Evolutionary conservation across 2,888 invertebrate species (phyloP).

Genomic region (Falcaria lacertinaria): DNA sequence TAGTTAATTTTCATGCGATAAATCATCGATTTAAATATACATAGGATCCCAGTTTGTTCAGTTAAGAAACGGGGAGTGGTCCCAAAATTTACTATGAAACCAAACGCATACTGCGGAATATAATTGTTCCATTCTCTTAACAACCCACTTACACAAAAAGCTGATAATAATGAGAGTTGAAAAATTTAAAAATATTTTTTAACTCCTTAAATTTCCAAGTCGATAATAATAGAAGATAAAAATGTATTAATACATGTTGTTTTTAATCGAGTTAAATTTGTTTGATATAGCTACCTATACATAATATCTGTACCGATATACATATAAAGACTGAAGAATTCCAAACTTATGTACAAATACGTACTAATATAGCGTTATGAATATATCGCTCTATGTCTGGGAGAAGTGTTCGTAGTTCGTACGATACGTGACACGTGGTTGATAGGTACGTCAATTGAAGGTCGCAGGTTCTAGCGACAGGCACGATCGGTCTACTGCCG

Average conservation of each 20-base stretch:
- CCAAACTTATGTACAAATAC: constrained; percentile 63
- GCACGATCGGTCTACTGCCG: constrained; percentile 47
- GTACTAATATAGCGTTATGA: constrained; percentile 34
- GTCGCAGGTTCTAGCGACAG: constrained; percentile 33
- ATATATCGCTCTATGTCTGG: constrained; percentile 3
- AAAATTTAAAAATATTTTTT: constrained; percentile 27
- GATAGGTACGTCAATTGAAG: constrained; percentile 32
- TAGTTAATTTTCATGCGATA: constrained; percentile 15
- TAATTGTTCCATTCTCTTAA: constrained; percentile 35
- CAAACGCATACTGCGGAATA: constrained; percentile 56
- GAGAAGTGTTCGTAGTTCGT: not conserved
- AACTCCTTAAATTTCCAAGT: too few relatives aligned
- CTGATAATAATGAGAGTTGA: constrained; percentile 44
- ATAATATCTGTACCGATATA: constrained; percentile 74
- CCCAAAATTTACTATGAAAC: constrained; percentile 77
- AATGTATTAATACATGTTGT: constrained; percentile 33
- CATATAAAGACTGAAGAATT: constrained; percentile 50
- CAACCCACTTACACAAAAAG: constrained; percentile 58
- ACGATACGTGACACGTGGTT: constrained; percentile 20
- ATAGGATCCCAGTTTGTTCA: constrained; percentile 31
- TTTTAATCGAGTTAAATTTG: constrained; percentile 13
- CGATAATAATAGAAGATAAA: too few relatives aligned
- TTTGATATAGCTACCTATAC: constrained; percentile 58
- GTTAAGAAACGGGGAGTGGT: constrained; percentile 60
- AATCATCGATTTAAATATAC: constrained; percentile 26